Conservation (phyloP, 2,797 vertebrate species). For the Spheniscus humboldti region DNA sequence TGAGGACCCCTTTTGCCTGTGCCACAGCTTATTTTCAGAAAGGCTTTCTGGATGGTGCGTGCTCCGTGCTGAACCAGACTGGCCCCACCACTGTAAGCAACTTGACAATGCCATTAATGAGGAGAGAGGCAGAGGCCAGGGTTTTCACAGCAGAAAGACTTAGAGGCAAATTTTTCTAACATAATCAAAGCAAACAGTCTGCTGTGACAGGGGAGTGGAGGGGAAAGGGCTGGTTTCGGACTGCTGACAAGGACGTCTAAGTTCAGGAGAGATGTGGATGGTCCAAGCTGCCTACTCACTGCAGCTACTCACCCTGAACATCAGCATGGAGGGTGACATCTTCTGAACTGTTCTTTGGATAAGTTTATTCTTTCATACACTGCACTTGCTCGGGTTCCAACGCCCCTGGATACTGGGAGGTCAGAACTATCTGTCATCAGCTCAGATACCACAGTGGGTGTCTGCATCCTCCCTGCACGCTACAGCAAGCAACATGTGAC, state of each 20-base stretch:
- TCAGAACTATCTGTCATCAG: neutral
- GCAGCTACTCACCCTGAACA: neutral
- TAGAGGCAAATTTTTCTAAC: neutral
- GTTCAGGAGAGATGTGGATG: neutral
- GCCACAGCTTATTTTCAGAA: neutral
- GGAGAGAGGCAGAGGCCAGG: neutral
- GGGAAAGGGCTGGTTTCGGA: neutral
- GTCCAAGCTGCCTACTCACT: neutral
- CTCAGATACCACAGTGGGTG: neutral
- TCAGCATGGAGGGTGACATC: neutral
- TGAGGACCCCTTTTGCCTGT: neutral
- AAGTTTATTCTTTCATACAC: neutral
- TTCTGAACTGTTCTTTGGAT: neutral
- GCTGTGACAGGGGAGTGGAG: neutral
- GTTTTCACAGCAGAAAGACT: neutral
- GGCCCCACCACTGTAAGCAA: neutral
- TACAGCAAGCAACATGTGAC: neutral
- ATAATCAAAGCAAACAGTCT: neutral
- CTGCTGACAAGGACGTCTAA: neutral
- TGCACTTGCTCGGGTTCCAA: neutral
- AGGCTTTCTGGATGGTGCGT: neutral
- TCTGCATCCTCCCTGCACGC: neutral
- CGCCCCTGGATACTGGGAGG: neutral
- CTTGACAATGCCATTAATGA: neutral
- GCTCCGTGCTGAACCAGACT: neutral